Percentiles rank a stretch among this genome's conserved stretches.
phyloP scores from a whole-genome alignment of 2,888 invertebrate genomes.

The Nephrocerus scutellatus region DNA sequence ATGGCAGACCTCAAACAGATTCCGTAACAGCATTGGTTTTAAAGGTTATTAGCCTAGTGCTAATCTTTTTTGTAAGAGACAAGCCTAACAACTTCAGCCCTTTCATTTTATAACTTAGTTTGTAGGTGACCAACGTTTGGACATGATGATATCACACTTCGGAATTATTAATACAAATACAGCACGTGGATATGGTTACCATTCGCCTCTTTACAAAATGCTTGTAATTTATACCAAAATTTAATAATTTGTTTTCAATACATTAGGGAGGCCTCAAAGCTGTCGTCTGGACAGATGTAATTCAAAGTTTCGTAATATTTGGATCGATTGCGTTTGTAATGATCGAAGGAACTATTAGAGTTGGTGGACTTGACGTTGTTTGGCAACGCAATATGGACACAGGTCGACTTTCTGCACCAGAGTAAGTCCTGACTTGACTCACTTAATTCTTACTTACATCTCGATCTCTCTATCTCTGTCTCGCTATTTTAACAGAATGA shows the following conservation, averaged over 20 bases:
- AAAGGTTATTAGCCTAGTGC: no score
- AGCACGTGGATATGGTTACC: no score
- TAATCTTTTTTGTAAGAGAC: no score
- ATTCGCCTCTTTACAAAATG: no score
- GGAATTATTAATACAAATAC: no score
- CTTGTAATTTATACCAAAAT: neutral
- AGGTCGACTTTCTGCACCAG: conserved; percentile 60
- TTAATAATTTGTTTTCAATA: neutral
- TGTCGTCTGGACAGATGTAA: conserved; percentile 75
- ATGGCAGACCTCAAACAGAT: no score
- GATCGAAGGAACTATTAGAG: conserved; percentile 63
- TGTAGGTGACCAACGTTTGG: no score
- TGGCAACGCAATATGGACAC: conserved; percentile 60
- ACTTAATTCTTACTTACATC: conserved; percentile 49
- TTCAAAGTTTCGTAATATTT: conserved; percentile 68
- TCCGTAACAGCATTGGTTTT: no score
- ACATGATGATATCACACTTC: no score
- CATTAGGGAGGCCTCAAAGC: conserved; percentile 67
- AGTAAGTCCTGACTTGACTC: conserved; percentile 48
- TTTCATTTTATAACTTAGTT: no score
- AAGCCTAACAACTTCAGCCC: no score
- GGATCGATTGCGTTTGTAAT: conserved; percentile 63
- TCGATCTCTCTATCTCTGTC: conserved; percentile 14
- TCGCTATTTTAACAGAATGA: conserved; percentile 53
- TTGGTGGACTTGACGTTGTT: conserved; percentile 61